Conservation (phyloP, 2,888 invertebrate genomes). For the Dicycla oo region DNA sequence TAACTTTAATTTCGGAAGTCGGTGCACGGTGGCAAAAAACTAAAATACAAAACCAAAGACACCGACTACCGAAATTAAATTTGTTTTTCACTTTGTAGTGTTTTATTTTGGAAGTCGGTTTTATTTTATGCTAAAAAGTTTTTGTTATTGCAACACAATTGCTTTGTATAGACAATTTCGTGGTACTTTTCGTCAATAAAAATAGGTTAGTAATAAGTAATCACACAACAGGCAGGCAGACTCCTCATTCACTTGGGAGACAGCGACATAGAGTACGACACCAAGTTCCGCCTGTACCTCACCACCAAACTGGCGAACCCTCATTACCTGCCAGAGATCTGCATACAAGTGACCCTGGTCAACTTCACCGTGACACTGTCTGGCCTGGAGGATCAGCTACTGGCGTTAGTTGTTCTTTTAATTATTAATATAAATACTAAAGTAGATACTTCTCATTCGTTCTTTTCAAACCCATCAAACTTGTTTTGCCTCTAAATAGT, state of each 20-base stretch:
- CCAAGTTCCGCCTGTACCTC: slow-evolving; percentile 96
- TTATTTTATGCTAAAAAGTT: too few species aligned
- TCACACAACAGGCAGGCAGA: slow-evolving; percentile 92
- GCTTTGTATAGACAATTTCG: not conserved
- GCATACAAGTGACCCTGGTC: slow-evolving; percentile 97
- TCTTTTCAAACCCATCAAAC: not conserved
- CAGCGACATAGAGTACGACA: slow-evolving; percentile 96
- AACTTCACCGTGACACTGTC: slow-evolving; percentile 98
- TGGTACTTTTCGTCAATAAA: not conserved
- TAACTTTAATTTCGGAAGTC: too few species aligned
- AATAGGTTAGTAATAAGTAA: not conserved
- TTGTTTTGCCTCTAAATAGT: not conserved
- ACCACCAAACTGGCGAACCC: slow-evolving; percentile 98
- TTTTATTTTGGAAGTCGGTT: too few species aligned
- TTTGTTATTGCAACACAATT: slow-evolving; percentile 1
- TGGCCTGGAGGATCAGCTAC: slow-evolving; percentile 97
- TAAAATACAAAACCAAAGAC: too few species aligned
- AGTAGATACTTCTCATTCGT: too few species aligned
- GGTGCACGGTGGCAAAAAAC: too few species aligned
- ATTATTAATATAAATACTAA: not conserved
- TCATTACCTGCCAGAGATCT: slow-evolving; percentile 97
- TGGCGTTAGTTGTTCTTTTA: slow-evolving; percentile 92
- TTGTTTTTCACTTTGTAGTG: too few species aligned
- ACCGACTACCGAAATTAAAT: too few species aligned
- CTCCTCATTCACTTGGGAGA: slow-evolving; percentile 96